Evolutionary conservation across 2,113 vertebrate genomes (phyloP), one percentile per base, ranked within the genome.

Genomic region (Choloepus hoffmanni): DNA sequence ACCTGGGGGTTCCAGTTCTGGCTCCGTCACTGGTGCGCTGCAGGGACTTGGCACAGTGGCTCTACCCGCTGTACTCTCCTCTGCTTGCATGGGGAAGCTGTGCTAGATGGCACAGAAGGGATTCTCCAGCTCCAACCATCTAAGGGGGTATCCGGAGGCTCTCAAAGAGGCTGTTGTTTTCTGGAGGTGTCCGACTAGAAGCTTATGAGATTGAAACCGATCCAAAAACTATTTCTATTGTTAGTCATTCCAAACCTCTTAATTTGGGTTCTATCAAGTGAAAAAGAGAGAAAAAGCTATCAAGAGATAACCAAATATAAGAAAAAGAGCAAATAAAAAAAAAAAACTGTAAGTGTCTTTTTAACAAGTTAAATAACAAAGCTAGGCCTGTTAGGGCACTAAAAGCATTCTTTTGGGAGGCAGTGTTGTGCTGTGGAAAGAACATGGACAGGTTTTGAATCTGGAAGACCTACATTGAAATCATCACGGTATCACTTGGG

Each of bases 121-220:
- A 45, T 15, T 28, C 10, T 40, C 50, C 63, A 73, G 74, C 21
- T 74, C 62, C 72, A 26, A 30, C 50, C 15, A 40, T 43, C 82
- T 36, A 11, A 70, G 78, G 86, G 53, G 28, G 15, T 36, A 8
- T 33, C 50, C 2, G 13, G 81, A 73, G 70, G 77, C 36, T 53
- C 18, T 65, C 77, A 58, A 30, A 67, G 78, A 62, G 45, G 33
- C 19, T 45, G 48, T 16, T 19, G 55, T 30, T 11, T 58, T 74
- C 21, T 58, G 43, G 53, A 81, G 89, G n/a, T 67, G 48, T 53
- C 76, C 40, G 67, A 58, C 9, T 76, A 28, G 60, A 43, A 50
- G n/a, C 68, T 28, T 18, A 65, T 73, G 91, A 94, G 60, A 76
- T 53, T 92, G 79, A 89, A 92, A 81, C 23, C 19, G 86, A 63